These are phyloP conservation scores for Heliconius erato DNA, from an alignment of 2,888 invertebrate species.

Conservation along the genomic window DNA sequence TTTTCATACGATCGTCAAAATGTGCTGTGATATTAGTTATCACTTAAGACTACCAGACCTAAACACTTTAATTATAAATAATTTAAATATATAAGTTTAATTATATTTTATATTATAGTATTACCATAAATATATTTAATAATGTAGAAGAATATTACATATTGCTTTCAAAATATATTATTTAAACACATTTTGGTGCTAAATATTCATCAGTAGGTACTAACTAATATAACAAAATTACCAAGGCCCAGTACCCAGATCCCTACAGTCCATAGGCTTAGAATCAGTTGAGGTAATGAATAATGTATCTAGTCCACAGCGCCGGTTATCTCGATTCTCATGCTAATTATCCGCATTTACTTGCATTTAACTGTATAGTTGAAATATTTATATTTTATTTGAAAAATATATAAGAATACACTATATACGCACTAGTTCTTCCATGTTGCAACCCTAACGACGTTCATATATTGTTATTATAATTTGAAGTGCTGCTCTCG, in stretches of 20 bases:
- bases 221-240: neutral
- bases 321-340: conserved; percentile 67
- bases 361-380: conserved; percentile 49
- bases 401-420: conserved; percentile 34
- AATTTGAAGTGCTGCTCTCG: conserved; percentile 1
- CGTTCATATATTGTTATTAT: conserved; percentile 14
- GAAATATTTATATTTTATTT: conserved; percentile 30
- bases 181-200: neutral
- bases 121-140: neutral
- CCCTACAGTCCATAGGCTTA: conserved; percentile 47
- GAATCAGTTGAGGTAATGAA: conserved; percentile 60
- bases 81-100: neutral
- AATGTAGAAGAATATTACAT: too few species aligned
- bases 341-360: conserved; percentile 64
- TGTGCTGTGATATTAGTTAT: too few species aligned
- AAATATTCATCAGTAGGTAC: neutral
- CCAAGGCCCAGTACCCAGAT: neutral
- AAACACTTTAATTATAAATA: neutral
- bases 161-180: neutral
- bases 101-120: neutral
- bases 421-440: neutral
- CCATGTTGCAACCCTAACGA: conserved; percentile 24
- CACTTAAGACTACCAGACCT: neutral
- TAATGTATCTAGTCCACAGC: conserved; percentile 68
- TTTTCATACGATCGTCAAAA: too few species aligned